A percentile compares a stretch with the other conserved stretches of the same genome.
These are phyloP conservation scores for Adelges cooleyi DNA, from an alignment of 1,140 invertebrate genomes.

Conservation along the genomic window DNA sequence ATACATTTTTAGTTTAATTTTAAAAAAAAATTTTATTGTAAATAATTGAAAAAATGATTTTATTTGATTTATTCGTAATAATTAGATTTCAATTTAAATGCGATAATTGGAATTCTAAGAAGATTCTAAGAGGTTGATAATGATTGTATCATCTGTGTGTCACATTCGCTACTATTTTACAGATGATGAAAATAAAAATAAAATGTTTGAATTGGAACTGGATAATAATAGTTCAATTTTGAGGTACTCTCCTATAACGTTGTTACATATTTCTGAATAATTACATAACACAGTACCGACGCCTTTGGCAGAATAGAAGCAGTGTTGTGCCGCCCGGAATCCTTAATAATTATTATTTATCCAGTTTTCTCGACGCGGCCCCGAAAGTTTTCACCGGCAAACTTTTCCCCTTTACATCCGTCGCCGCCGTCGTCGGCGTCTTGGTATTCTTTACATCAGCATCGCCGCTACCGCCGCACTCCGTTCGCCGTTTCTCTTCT, in stretches of 20 bases:
- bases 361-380: slow-evolving; percentile 13
- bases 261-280: slow-evolving; percentile 8
- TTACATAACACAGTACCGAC: neutral
- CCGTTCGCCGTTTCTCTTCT: neutral
- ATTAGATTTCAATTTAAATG: no score
- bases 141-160: no score
- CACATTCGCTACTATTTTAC: no score
- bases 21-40: no score
- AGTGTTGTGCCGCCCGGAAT: neutral
- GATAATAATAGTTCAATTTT: no score
- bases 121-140: no score
- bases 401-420: slow-evolving; percentile 1
- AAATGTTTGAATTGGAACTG: no score
- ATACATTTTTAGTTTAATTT: no score
- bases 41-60: no score
- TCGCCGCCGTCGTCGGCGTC: neutral
- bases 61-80: no score
- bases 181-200: no score
- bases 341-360: slow-evolving; percentile 27
- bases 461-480: neutral
- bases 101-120: no score
- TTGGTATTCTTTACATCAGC: slow-evolving; percentile 14
- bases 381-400: slow-evolving; percentile 17
- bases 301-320: neutral
- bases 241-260: neutral